A percentile compares a stretch with the other conserved stretches of the same genome.
phyloP scores from a whole-genome alignment of 2,888 invertebrate genomes.

The Adelognathus sp. region DNA sequence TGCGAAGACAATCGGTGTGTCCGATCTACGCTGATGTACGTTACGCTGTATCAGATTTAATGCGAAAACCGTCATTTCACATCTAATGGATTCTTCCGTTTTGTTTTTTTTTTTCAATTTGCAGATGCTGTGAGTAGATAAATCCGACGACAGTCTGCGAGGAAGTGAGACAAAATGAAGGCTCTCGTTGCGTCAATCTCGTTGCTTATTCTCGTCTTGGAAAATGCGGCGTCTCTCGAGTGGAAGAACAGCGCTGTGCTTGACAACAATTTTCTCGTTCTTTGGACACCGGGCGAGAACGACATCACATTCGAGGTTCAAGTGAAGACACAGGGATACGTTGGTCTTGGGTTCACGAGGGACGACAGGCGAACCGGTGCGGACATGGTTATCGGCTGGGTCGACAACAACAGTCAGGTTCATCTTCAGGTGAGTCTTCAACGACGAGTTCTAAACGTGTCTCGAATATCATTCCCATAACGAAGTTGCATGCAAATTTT shows the following conservation, averaged over 20 bases:
- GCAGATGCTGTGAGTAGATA: slow-evolving; percentile 62
- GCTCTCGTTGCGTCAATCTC: slow-evolving; percentile 67
- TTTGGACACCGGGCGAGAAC: slow-evolving; percentile 89
- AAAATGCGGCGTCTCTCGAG: slow-evolving; percentile 75
- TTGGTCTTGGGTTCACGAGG: slow-evolving; percentile 93
- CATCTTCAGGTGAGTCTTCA: slow-evolving; percentile 89
- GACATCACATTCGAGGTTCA: slow-evolving; percentile 93
- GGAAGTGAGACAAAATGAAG: slow-evolving; percentile 72
- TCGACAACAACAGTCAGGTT: slow-evolving; percentile 89
- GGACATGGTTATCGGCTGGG: slow-evolving; percentile 95
- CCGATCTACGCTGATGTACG: background rate
- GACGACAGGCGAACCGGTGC: slow-evolving; percentile 91
- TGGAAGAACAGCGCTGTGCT: slow-evolving; percentile 84
- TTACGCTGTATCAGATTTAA: too few relatives aligned
- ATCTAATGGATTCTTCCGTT: background rate
- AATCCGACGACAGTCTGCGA: slow-evolving; percentile 22
- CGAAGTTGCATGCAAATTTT: too few relatives aligned
- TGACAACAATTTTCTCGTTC: slow-evolving; percentile 84
- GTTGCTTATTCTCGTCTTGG: slow-evolving; percentile 67
- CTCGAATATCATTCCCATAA: too few relatives aligned
- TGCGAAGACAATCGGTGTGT: background rate
- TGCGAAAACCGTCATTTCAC: background rate
- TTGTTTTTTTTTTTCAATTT: slow-evolving; percentile 42
- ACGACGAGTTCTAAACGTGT: slow-evolving; percentile 24
- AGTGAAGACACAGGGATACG: slow-evolving; percentile 92